Base-by-base conservation (phyloP, 2,888 invertebrate genomes). In the Lasiommata megera region DNA sequence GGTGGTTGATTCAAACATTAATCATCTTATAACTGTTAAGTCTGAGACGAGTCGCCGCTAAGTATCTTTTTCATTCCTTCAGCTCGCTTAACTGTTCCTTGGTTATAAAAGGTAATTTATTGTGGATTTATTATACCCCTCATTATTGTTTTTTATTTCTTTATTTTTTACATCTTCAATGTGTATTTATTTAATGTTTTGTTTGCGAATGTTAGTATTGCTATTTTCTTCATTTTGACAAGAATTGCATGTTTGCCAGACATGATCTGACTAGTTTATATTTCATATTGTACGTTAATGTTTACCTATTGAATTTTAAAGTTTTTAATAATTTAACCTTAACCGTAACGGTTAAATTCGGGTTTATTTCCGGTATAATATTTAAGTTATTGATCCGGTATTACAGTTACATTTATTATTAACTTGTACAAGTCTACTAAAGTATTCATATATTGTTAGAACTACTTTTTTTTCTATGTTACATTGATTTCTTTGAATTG, bases 1-100 rank as follows among this genome's bases (percentile, higher is more conserved):
- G 51, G 53, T 14, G 56, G 56, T 58, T 40, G 58, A 61, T 60
- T 60, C 53, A 60, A 55, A 63, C 68, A 70, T 70, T 66, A 69
- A 69, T 70, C 70, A 70, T 65, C 63, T 61, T 53, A 47, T 68
- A 70, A 69, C 69, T 62, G 69, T 68, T 55, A 37, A 56, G 54
- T 48, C 57, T 54, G 62, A 28, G 54, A 54, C 57, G 63, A 63
- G 65, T 59, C 59, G 60, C 59, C 64, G 64, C 66, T 70, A 70
- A 70, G 67, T 69, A 64, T 69, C 68, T 70, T 70, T 70, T 70
- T 69, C 69, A 69, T 63, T 60, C 63, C 48, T 62, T 63, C 55
- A 12, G 23, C 50, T 54, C 62, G 63, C 60, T 47, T 69, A 68
- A 67, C 67, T 61, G 69, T 68, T 61, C 58, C 52, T 62, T 61